A percentile compares a stretch with the other conserved stretches of the same genome.
These are phyloP conservation scores for Zygogramma bicolorata DNA, from an alignment of 2,888 invertebrate species.

Conservation along the genomic window DNA sequence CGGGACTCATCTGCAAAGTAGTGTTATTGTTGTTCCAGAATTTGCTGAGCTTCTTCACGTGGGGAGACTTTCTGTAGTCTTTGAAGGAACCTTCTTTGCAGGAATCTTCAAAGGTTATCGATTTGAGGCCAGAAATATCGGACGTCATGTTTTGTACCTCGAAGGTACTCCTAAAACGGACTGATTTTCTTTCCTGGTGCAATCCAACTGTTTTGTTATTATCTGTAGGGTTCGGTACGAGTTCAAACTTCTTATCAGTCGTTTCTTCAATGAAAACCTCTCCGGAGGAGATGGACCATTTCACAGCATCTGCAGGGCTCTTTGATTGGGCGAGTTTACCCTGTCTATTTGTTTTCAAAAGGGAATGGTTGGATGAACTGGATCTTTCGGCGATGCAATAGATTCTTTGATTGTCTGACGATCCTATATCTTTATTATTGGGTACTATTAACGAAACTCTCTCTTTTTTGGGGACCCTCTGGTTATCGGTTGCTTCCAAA, in stretches of 20 bases:
- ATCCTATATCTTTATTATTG: neutral
- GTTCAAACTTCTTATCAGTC: neutral
- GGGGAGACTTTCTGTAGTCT: neutral
- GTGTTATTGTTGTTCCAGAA: neutral
- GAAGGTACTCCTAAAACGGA: slow-evolving; percentile 18
- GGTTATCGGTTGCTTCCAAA: too few species aligned
- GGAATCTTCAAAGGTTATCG: neutral
- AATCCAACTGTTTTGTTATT: neutral
- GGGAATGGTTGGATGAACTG: neutral
- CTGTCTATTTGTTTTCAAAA: neutral
- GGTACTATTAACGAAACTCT: too few species aligned
- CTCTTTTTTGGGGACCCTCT: too few species aligned
- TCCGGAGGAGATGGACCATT: neutral
- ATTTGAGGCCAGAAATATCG: neutral
- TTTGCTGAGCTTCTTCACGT: neutral
- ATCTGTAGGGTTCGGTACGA: neutral
- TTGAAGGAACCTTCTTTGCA: neutral
- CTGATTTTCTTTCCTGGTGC: slow-evolving; percentile 13
- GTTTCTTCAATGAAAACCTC: slow-evolving; percentile 4
- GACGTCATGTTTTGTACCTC: slow-evolving; percentile 7
- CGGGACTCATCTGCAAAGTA: neutral
- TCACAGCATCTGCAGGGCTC: neutral
- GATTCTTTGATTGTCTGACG: neutral
- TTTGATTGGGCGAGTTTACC: neutral
- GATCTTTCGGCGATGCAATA: neutral